Conservation (phyloP, 2,113 vertebrate genomes). For the Herpailurus yagouaroundi region DNA sequence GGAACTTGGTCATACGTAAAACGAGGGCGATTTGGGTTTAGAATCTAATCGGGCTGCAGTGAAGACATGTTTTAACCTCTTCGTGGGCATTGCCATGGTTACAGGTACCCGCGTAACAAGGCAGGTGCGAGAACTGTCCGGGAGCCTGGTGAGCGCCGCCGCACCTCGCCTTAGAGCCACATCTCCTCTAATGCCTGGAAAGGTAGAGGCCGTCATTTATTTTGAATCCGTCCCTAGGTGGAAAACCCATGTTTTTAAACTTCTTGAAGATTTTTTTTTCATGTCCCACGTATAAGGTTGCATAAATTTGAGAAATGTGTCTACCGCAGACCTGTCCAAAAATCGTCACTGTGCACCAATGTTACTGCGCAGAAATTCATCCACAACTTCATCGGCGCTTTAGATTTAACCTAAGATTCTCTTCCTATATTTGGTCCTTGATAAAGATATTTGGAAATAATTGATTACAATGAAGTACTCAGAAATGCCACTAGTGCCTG, state of each 20-base stretch:
- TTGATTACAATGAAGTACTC: background rate
- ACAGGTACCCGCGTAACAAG: background rate
- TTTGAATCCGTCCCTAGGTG: background rate
- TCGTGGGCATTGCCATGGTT: background rate
- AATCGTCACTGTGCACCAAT: background rate
- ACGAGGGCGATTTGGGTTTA: background rate
- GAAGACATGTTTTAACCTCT: background rate
- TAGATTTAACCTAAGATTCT: background rate
- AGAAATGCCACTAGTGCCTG: background rate
- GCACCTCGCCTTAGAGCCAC: background rate
- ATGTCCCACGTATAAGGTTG: background rate
- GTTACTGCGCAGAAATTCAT: background rate
- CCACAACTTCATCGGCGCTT: background rate
- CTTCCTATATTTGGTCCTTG: background rate
- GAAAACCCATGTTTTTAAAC: background rate
- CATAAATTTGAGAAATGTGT: background rate
- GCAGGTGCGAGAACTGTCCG: constrained; percentile 2
- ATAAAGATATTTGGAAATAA: background rate
- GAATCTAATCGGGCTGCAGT: background rate
- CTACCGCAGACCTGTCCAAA: background rate
- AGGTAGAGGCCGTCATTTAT: background rate
- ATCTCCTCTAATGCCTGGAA: background rate
- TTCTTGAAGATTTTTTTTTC: background rate
- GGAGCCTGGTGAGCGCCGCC: background rate
- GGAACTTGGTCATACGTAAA: background rate